Base-by-base conservation (phyloP, 2,113 vertebrate genomes). In the Prinia subflava region DNA sequence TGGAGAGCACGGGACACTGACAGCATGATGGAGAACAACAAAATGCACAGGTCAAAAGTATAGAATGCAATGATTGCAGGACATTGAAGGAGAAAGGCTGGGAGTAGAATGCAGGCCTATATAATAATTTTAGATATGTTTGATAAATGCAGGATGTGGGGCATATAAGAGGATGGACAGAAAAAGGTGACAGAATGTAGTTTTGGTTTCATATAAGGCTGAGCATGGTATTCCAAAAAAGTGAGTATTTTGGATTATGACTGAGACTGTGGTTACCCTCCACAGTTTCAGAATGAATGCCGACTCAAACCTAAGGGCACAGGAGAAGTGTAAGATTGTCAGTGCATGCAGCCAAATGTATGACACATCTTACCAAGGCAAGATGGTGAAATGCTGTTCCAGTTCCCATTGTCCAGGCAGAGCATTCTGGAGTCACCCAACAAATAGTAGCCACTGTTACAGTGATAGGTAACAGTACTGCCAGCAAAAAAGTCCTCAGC, bases 401-500 rank as follows among this genome's bases (percentile, higher is more conserved):
- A 99, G 94, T 97, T 98, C 63, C 99, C 99, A 7, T 97, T 98
- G 96, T 99, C 99, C 53, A 96, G 94, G 93, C 99, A 99, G 89
- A 98, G 98, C 97, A 99, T 98, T 84, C 98, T 99, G 49, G 98
- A 98, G 64, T 99, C 99, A 0, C 99, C 99, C 93, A 99, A 95
- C 92, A 99, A 96, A 94, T 99, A 99, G 95, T 99, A 99, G 41
- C 99, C 99, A 13, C 24, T 97, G 87, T 98, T 98, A 91, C 99
- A 99, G 90, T 98, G 98, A 93, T 99, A 99, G 22, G 98, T 98
- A 90, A 99, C 98, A 0, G 98, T 98, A 92, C 98, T 98, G 89
- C 99, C 98, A 30, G 99, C 98, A 33, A 99, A 97, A 85, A 99
- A 98, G 87, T 99, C 99, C 10, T 98, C 97, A 1, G 99, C 98